phyloP scores from a whole-genome alignment of 1,140 invertebrate species.

The Lepidostoma basale region DNA sequence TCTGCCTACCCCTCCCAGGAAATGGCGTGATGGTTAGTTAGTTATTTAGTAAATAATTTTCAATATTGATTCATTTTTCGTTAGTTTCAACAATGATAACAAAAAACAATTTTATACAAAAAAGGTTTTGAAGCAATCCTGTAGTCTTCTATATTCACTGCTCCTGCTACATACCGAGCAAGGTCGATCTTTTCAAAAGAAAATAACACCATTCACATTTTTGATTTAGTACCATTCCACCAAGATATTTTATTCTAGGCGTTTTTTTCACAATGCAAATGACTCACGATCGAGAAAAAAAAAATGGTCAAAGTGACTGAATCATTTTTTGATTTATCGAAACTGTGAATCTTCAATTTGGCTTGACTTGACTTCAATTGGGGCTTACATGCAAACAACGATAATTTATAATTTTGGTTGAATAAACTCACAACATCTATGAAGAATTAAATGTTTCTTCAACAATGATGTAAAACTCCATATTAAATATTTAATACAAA shows the following conservation, averaged over 20 bases:
- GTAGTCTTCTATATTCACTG: too few species aligned
- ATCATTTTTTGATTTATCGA: not conserved
- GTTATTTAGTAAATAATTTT: too few species aligned
- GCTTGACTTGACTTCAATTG: not conserved
- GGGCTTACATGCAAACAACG: not conserved
- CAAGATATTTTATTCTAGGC: not conserved
- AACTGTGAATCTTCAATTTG: not conserved
- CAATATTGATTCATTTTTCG: too few species aligned
- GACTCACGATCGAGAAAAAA: not conserved
- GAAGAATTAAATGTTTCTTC: not conserved
- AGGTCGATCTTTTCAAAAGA: slow-evolving; percentile 20
- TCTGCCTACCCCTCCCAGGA: too few species aligned
- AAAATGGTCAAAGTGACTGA: not conserved
- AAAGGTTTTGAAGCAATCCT: too few species aligned
- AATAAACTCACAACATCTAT: not conserved
- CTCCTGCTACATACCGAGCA: not conserved
- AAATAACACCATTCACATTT: slow-evolving; percentile 11
- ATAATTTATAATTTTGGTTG: not conserved
- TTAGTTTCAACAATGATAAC: too few species aligned
- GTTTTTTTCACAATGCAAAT: slow-evolving; percentile 6
- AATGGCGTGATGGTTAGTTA: too few species aligned
- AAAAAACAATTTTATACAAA: too few species aligned
- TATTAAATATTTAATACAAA: not conserved
- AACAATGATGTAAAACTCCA: not conserved
- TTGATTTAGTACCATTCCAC: slow-evolving; percentile 12